Percentiles rank a stretch among this genome's conserved stretches.
phyloP scores from a whole-genome alignment of 2,888 invertebrate species.

The Theretra japonica region DNA sequence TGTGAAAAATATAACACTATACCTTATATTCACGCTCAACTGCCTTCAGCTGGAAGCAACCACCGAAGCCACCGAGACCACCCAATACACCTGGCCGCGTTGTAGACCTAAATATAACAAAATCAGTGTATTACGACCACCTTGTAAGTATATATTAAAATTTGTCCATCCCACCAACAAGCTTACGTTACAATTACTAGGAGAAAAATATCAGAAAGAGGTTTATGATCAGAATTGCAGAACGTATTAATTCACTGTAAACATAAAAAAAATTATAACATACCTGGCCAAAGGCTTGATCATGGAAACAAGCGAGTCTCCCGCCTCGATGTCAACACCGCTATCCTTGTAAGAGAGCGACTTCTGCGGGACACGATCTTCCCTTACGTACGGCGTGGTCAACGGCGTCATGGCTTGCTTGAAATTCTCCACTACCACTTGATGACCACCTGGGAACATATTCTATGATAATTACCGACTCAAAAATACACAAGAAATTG shows the following conservation, averaged over 20 bases:
- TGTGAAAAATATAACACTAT: too few species aligned
- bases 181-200: too few species aligned
- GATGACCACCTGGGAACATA: slow-evolving; percentile 71
- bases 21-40: slow-evolving; percentile 81
- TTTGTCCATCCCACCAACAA: too few species aligned
- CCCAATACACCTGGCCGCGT: slow-evolving; percentile 89
- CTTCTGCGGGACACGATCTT: slow-evolving; percentile 56
- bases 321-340: slow-evolving; percentile 95
- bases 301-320: slow-evolving; percentile 90
- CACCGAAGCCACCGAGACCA: slow-evolving; percentile 94
- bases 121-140: neutral
- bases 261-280: slow-evolving; percentile 25
- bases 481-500: neutral
- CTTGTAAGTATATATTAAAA: too few species aligned
- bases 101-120: slow-evolving; percentile 82
- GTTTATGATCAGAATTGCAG: neutral
- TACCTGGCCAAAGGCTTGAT: slow-evolving; percentile 87
- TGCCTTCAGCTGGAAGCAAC: slow-evolving; percentile 91
- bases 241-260: too few species aligned
- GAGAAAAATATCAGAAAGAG: too few species aligned
- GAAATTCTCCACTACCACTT: slow-evolving; percentile 89
- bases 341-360: slow-evolving; percentile 90
- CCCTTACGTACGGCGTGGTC: slow-evolving; percentile 56
- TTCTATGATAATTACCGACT: neutral
- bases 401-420: slow-evolving; percentile 85